phyloP scores from a whole-genome alignment of 2,113 vertebrate species.

The Solea senegalensis region DNA sequence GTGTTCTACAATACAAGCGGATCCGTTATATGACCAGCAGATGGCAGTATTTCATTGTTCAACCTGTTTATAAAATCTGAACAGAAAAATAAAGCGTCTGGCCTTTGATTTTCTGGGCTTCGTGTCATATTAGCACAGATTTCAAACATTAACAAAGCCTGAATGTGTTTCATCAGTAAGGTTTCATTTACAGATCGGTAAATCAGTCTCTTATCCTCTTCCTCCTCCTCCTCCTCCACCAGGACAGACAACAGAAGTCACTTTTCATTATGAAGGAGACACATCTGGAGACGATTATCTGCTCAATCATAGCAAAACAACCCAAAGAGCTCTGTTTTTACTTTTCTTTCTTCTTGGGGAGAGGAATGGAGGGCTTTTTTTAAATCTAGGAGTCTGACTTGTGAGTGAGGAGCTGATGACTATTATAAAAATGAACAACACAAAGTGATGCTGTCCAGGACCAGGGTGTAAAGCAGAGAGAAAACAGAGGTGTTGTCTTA shows the following conservation, averaged over 20 bases:
- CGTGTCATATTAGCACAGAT: neutral
- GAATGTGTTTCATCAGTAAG: neutral
- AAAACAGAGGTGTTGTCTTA: too few species aligned
- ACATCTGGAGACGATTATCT: conserved; percentile 64
- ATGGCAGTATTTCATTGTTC: conserved; percentile 32
- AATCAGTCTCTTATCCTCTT: neutral
- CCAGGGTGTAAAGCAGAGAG: too few species aligned
- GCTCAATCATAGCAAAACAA: conserved; percentile 48
- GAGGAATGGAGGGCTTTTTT: conserved; percentile 21
- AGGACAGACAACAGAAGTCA: conserved; percentile 19
- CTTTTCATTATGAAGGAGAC: conserved; percentile 9
- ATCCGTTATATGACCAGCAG: conserved; percentile 20
- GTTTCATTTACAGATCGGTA: neutral
- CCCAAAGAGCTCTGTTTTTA: conserved; percentile 4
- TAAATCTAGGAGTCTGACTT: neutral
- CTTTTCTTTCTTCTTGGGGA: conserved; percentile 14
- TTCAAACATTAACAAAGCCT: neutral
- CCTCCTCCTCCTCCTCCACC: neutral
- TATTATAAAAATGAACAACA: conserved; percentile 15
- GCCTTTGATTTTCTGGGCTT: neutral
- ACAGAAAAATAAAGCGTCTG: neutral
- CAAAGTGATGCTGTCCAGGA: too few species aligned
- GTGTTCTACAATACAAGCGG: neutral
- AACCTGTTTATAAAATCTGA: neutral
- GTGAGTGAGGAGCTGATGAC: conserved; percentile 3